Percentiles rank a stretch among this genome's conserved stretches.
phyloP scores from a whole-genome alignment of 2,113 vertebrate species.

The Hylia prasina region DNA sequence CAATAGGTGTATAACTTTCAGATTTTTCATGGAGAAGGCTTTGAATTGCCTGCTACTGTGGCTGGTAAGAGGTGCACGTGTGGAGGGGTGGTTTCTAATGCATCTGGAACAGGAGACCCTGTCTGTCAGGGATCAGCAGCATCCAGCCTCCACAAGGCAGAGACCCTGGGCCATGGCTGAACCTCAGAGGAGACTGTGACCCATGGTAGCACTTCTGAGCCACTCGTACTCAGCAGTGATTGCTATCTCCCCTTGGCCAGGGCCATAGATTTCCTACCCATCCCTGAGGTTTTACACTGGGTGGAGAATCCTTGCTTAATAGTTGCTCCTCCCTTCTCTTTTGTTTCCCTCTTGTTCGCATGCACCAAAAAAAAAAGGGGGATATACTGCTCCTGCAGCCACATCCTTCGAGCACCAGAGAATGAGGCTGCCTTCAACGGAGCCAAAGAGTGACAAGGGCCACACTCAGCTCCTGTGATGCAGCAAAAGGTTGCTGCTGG shows the following conservation, averaged over 20 bases:
- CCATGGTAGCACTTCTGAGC: neutral
- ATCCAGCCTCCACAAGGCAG: neutral
- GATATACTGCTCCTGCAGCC: neutral
- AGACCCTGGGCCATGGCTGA: neutral
- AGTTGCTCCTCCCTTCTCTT: neutral
- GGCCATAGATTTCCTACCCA: neutral
- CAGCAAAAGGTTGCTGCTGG: neutral
- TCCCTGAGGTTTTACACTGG: neutral
- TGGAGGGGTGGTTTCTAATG: neutral
- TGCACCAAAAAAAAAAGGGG: neutral
- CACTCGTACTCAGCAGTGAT: rapidly evolving
- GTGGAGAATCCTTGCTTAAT: neutral
- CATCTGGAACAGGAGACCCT: neutral
- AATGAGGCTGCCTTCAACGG: neutral
- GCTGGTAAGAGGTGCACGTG: neutral
- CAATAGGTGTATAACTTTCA: neutral
- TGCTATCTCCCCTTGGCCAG: neutral
- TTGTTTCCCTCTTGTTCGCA: neutral
- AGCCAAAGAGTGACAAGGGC: neutral
- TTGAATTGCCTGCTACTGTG: neutral
- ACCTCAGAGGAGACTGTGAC: neutral
- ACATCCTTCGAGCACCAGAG: neutral
- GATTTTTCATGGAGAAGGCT: neutral
- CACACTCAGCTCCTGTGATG: neutral
- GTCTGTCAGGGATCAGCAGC: neutral